Percentiles rank a stretch among this genome's conserved stretches.
phyloP scores from a whole-genome alignment of 2,797 vertebrate genomes.

The Pteronotus mesoamericanus region DNA sequence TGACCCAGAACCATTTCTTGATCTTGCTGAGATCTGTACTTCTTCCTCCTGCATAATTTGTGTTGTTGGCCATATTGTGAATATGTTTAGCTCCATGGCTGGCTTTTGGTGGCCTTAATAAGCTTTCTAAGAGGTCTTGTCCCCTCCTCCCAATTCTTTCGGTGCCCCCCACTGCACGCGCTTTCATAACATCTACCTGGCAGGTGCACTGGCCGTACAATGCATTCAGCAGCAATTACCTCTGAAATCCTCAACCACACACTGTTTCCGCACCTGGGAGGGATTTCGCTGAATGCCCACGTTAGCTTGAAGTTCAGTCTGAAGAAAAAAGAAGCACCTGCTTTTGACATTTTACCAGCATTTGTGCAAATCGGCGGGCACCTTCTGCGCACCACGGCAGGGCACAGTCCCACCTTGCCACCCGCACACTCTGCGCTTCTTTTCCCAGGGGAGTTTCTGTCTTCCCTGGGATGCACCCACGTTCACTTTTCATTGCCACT shows the following conservation, averaged over 20 bases:
- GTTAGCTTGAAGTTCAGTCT: conserved; percentile 56
- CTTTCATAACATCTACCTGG: conserved; percentile 21
- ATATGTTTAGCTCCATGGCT: not conserved
- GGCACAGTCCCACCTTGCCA: not conserved
- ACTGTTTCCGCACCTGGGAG: conserved; percentile 65
- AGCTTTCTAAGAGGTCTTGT: conserved; percentile 1
- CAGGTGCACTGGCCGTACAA: conserved; percentile 23
- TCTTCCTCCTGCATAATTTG: not conserved
- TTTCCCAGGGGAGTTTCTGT: not conserved
- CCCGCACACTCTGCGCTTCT: not conserved
- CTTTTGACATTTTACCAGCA: conserved; percentile 63
- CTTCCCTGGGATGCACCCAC: not conserved
- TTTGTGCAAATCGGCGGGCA: not conserved
- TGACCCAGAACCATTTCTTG: not conserved
- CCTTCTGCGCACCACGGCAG: fast-evolving
- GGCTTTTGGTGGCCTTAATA: not conserved
- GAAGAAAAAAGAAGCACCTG: conserved; percentile 53
- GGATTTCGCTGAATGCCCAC: conserved; percentile 62
- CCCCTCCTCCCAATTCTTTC: not conserved
- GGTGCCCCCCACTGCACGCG: fast-evolving
- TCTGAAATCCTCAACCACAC: conserved; percentile 44
- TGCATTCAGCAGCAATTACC: conserved; percentile 65
- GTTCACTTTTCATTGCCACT: not conserved
- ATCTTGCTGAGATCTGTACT: not conserved
- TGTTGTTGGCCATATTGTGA: not conserved